Conservation (phyloP, 2,113 vertebrate genomes). For the Corydoras sp. region DNA sequence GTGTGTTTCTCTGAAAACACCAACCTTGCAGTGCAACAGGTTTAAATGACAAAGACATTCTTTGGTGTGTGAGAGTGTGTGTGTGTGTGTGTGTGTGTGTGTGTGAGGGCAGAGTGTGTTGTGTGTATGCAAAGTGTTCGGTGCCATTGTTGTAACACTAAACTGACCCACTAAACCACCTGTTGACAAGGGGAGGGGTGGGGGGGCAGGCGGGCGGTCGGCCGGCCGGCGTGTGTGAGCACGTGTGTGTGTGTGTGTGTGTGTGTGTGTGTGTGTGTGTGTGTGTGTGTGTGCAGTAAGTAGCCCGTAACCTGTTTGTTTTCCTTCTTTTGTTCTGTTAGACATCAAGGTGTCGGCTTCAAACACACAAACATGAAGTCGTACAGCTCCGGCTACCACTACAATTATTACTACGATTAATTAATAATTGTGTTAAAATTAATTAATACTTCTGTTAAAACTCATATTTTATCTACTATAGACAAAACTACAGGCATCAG, state of each 20-base stretch:
- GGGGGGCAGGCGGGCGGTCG: no score
- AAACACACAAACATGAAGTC: neutral
- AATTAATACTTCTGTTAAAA: no score
- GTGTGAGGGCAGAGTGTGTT: neutral
- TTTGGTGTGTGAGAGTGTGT: neutral
- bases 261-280: slow-evolving; percentile 5
- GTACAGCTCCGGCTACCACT: neutral
- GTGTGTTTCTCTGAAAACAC: slow-evolving; percentile 6
- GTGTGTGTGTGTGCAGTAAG: slow-evolving; percentile 1
- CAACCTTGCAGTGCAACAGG: slow-evolving; percentile 18
- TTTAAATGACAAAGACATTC: slow-evolving; percentile 26
- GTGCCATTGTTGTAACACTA: neutral
- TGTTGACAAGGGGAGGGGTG: no score
- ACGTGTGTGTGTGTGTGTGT: neutral
- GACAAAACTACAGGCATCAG: no score
- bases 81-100: neutral
- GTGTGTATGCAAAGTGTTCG: neutral
- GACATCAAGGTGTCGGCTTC: slow-evolving; percentile 5
- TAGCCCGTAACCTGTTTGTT: slow-evolving; percentile 7
- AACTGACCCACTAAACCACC: no score
- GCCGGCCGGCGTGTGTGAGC: no score
- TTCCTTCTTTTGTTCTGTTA: slow-evolving; percentile 27
- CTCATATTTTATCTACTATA: no score
- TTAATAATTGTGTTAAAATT: no score
- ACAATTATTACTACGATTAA: no score